Conservation (phyloP, 2,113 vertebrate genomes). For the Rattus norvegicus region DNA sequence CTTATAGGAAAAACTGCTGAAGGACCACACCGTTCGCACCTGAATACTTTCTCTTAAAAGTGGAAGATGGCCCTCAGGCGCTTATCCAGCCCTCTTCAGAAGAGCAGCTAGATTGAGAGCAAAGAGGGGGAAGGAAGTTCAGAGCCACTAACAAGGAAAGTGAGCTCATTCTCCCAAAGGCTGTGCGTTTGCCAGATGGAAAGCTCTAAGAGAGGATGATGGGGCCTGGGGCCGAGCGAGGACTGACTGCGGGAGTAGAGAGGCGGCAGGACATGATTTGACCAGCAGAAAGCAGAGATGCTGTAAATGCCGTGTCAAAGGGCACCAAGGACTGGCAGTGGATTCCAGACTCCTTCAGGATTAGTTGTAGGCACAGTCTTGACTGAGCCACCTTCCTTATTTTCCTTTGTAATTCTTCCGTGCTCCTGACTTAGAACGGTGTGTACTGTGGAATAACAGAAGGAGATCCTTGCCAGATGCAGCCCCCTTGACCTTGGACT, state of each 20-base stretch:
- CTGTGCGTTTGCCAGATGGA: too few species aligned
- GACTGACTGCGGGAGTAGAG: neutral
- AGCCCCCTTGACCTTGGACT: neutral
- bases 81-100: neutral
- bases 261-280: neutral
- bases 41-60: neutral
- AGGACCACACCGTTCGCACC: neutral
- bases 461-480: neutral
- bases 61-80: neutral
- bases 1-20: neutral
- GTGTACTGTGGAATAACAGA: neutral
- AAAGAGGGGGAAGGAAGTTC: too few species aligned
- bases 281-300: neutral
- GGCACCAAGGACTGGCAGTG: neutral
- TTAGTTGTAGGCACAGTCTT: neutral
- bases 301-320: neutral
- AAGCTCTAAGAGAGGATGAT: neutral
- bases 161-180: neutral
- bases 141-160: neutral
- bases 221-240: rapidly evolving
- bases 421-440: neutral
- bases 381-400: neutral
- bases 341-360: neutral
- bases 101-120: neutral
- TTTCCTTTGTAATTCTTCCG: neutral